Evolutionary conservation across 2,797 vertebrate genomes (phyloP), one percentile per base, ranked within the genome.

Genomic region (Oryzias sinensis): DNA sequence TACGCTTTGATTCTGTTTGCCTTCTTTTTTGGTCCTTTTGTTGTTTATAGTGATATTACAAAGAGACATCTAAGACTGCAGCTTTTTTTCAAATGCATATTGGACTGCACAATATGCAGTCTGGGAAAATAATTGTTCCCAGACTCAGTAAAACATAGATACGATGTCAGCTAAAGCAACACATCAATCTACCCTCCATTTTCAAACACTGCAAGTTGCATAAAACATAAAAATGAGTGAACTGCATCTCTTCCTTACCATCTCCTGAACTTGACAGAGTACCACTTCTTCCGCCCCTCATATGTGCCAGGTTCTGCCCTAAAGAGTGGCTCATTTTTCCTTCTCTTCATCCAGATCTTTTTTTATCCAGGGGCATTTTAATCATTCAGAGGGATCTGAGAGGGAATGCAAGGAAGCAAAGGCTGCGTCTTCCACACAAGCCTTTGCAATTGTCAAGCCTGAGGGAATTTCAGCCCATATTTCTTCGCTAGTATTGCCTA

Each of bases 311-410:
- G 42, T 55, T 78, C 56, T 65, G 71, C 74, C 78, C 72, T 42
- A 48, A 79, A 77, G 58, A 83, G 59, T 37, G 66, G 65, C 80
- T 53, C 62, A 78, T 56, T 62, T 74, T 80, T 71, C 22, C 42
- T n/a, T 59, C 59, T 72, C 63, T 24, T 74, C 49, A 43, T 70
- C 70, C 68, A 63, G 58, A 75, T 84, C 73, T 84, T 84, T 81
- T 86, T 88, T 79, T 87, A 86, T 85, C 81, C 71, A n/a, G 66
- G 52, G 76, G 78, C 79, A 53, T 86, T 79, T 89, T 80, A 83
- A 88, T 88, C 70, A 89, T 90, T 90, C 80, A 88, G 76, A 72
- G 59, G 70, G 65, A 68, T 82, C 72, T 57, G 54, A 51, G 66
- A 67, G 44, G 49, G 52, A 72, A 70, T 77, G 77, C 63, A 59